Percentiles rank a stretch among this genome's conserved stretches.
Conservation (phyloP, 2,888 invertebrate species). For the Rapana venosa region DNA sequence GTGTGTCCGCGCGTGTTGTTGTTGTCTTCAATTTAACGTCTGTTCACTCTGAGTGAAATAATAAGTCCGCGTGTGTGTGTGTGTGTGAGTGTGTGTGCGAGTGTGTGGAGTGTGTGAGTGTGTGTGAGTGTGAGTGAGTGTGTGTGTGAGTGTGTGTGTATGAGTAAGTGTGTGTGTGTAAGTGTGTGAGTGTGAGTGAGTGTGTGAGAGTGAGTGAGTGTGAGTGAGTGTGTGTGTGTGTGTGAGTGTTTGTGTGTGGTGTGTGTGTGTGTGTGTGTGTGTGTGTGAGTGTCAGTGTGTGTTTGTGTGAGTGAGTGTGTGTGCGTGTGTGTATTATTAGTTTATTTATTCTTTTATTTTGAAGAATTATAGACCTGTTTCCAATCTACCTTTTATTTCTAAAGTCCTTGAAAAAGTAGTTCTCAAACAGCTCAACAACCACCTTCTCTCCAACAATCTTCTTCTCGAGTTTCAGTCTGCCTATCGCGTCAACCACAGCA, state of each 20-base stretch:
- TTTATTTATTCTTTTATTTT: no score
- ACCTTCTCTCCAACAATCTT: no score
- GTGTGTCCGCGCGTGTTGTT: no score
- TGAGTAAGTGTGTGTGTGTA: background rate
- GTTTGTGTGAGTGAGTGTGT: background rate
- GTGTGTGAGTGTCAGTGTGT: background rate
- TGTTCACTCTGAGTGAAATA: background rate
- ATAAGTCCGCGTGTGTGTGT: background rate
- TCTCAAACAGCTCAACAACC: no score
- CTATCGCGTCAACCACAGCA: no score
- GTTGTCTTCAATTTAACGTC: no score
- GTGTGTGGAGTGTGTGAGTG: background rate
- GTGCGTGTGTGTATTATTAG: constrained; percentile 12
- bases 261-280: background rate
- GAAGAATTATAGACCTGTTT: no score
- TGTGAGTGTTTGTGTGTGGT: background rate
- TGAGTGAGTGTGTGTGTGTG: background rate
- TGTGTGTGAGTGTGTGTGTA: constrained; percentile 16
- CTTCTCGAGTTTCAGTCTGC: no score
- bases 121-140: background rate
- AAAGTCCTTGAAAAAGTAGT: no score
- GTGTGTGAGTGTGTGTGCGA: background rate
- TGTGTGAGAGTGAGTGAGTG: background rate
- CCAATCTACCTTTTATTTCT: no score
- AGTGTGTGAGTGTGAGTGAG: background rate